Percentiles rank a stretch among this genome's conserved stretches.
These are phyloP conservation scores for Drosophila lutescens DNA, from an alignment of 2,888 invertebrate genomes.

Conservation along the genomic window DNA sequence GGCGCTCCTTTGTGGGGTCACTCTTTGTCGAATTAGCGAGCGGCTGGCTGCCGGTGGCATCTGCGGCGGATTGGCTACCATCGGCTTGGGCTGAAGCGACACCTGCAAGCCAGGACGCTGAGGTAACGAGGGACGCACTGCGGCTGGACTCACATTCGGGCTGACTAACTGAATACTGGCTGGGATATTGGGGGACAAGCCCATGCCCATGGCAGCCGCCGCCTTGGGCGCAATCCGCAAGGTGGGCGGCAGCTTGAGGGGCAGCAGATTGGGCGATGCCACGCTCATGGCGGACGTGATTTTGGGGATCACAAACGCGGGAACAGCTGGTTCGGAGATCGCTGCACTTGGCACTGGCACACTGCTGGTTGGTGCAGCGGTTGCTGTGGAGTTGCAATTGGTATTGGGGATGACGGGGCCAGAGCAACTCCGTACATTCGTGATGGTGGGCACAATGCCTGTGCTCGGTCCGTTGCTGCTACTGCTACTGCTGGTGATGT, in stretches of 20 bases:
- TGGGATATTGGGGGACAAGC: not conserved
- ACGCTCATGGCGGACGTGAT: not conserved
- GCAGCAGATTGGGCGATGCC: not conserved
- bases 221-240: not conserved
- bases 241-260: not conserved
- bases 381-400: not conserved
- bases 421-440: not conserved
- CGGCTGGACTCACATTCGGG: not conserved
- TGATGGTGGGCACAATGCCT: not conserved
- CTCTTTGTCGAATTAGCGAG: not conserved
- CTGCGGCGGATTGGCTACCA: not conserved
- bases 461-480: not conserved
- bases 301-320: conserved; percentile 21
- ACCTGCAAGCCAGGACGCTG: conserved; percentile 4
- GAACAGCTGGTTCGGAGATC: not conserved
- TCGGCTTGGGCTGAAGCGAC: not conserved
- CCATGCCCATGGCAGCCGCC: not conserved
- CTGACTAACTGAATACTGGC: not conserved
- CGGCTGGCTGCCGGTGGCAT: not conserved
- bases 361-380: not conserved
- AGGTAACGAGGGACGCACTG: not conserved
- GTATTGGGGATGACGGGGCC: no score
- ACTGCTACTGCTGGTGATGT: not conserved
- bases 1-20: no score
- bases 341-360: not conserved